Base-by-base conservation (phyloP, 2,797 vertebrate species). In the Australoheros facetus region DNA sequence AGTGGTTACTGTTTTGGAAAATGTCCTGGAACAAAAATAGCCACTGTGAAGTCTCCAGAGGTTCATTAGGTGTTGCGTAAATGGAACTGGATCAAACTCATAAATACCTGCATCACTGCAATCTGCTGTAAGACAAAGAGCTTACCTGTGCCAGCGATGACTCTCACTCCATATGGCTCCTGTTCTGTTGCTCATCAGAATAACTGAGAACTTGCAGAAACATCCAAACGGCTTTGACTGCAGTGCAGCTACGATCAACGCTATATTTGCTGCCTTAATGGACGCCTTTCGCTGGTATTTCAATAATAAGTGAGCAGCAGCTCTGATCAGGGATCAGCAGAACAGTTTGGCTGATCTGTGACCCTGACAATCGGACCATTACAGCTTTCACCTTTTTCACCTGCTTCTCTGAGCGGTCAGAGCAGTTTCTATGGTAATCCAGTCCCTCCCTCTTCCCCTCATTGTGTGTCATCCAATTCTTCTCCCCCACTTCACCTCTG, bases 61-160 rank as follows among this genome's bases (percentile, higher is more conserved):
- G 64, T 69, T 30, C 64, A 53, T 69, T 30, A 69, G 11, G 19
- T 51, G 45, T 32, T 80, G 71, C 80, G 21, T 42, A 74, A 34
- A 75, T 58, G n/a, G 57, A 77, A 74, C 71, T 21, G 64, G 66
- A 75, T 75, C 42, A 0, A 84, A 79, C 83, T 86, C 88, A 90
- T 93, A 93, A 93, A 94, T 93, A 92, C 87, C 90, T 89, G 80
- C 85, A 93, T 93, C 84, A 53, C 91, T 56, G 64, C 73, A 89
- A 89, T 88, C 88, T 83, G 87, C 55, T 79, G 75, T 37, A 19
- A 56, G 62, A 86, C 66, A 73, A 48, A 82, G 80, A 48, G 73
- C 89, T 92, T 84, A 91, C 91, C 91, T 87, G 81, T 55, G 66
- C 62, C 32, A 8, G 69, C 6, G 16, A 28, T 9, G 75, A 66